Base-by-base conservation (phyloP, 2,888 invertebrate species). In the Sarcophaga rosellei region DNA sequence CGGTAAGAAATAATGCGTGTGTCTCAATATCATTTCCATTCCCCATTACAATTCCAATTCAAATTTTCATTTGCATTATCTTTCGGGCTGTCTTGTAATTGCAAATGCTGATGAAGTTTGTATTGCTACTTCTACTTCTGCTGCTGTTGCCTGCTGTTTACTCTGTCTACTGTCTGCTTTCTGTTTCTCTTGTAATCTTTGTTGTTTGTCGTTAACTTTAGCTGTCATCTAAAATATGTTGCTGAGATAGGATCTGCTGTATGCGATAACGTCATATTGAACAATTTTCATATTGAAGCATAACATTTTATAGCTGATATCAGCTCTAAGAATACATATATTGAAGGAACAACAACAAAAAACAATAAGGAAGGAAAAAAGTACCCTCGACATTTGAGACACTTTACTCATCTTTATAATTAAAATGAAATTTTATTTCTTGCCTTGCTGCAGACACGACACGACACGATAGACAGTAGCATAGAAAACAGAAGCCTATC, bases 201-300 rank as follows among this genome's bases (percentile, higher is more conserved):
- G 17, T 53, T 17, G 12, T 12, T 53, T 15, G 53, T 53, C 53
- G 53, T 53, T 53, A 53, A 53, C 53, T 53, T 53, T 53, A 1
- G 53, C 53, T 53, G 17, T 53, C 53, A 53, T 53, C 53, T 53
- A 65, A 81, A 78, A 81, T 82, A 79, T 85, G 75, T 63, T 85
- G 79, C 80, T 74, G 69, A 85, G 82, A 85, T 87, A 83, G 82
- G 70, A 80, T 87, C 69, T 8, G 66, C 69, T 61, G 12, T 53
- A 53, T 15, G 17, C 21, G 87, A 85, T 87, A 85, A 74, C 69
- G 82, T 80, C 82, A 76, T 53, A 76, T 81, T 53, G 12, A 53
- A 53, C 12, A 53, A 53, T 15, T 15, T 53, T 53, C 53, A 53
- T 53, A 15, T 53, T 12, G 17, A 53, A 53, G 1, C 5, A 53